phyloP scores from a whole-genome alignment of 1,140 invertebrate genomes.

The Hormaphis cornu region DNA sequence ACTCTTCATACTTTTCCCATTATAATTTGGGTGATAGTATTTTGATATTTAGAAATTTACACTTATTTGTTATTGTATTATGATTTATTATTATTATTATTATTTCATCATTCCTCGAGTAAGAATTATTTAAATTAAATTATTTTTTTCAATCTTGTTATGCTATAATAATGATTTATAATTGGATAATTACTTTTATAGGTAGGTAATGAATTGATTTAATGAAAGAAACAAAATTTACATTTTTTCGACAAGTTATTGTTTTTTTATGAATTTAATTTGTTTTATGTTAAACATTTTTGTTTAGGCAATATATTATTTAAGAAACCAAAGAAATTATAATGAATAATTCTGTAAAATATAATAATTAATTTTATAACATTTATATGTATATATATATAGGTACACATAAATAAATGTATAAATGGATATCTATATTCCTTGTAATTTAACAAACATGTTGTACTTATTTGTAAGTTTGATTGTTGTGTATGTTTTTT shows the following conservation, averaged over 20 bases:
- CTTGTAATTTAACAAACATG: neutral
- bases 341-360: neutral
- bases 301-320: neutral
- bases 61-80: neutral
- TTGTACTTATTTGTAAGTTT: neutral
- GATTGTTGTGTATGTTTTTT: neutral
- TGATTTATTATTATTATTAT: neutral
- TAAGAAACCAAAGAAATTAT: slow-evolving; percentile 15
- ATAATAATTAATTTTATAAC: neutral
- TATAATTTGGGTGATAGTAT: neutral
- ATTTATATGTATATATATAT: neutral
- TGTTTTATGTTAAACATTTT: neutral
- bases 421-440: too few relatives aligned
- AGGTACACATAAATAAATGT: too few relatives aligned
- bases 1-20: slow-evolving; percentile 6
- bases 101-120: neutral
- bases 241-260: neutral
- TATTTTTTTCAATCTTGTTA: neutral
- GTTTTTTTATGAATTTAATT: slow-evolving; percentile 1
- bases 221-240: neutral
- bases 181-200: slow-evolving; percentile 1
- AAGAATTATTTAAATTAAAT: neutral
- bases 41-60: neutral
- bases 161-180: neutral
- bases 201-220: neutral